phyloP scores from a whole-genome alignment of 35 echinoderm and acorn worm species.

The Nesometra sesokonis region DNA sequence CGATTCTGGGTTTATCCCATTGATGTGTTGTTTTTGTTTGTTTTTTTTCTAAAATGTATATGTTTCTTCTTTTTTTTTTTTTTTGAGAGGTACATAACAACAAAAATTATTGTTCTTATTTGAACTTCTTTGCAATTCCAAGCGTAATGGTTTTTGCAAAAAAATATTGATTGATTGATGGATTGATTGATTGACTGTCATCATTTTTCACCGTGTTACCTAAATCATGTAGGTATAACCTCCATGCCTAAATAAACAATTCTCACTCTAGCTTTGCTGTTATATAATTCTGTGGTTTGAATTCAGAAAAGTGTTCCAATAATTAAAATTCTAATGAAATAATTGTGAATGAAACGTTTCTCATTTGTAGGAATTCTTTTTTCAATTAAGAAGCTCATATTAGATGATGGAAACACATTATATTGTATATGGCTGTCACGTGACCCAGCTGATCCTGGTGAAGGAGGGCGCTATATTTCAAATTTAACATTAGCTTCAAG shows the following conservation, averaged over 20 bases:
- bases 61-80: too few relatives aligned
- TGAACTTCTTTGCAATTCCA: too few relatives aligned
- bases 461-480: slow-evolving; percentile 40
- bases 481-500: slow-evolving; percentile 65
- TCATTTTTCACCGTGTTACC: too few relatives aligned
- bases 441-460: slow-evolving; percentile 79
- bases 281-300: neutral
- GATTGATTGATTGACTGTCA: too few relatives aligned
- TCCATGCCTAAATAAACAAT: neutral
- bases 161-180: too few relatives aligned
- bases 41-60: too few relatives aligned
- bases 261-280: neutral
- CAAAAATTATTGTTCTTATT: too few relatives aligned
- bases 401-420: slow-evolving; percentile 52
- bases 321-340: neutral
- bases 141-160: too few relatives aligned
- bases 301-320: neutral
- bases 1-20: too few relatives aligned
- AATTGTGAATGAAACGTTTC: too few relatives aligned
- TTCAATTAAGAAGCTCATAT: slow-evolving; percentile 58
- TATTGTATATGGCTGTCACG: slow-evolving; percentile 94
- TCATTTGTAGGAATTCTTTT: slow-evolving; percentile 63
- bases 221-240: neutral
- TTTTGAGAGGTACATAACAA: too few relatives aligned
- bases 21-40: too few relatives aligned